Evolutionary conservation across 2,888 invertebrate genomes (phyloP).

Genomic region (Zaprionus bogoriensis): DNA sequence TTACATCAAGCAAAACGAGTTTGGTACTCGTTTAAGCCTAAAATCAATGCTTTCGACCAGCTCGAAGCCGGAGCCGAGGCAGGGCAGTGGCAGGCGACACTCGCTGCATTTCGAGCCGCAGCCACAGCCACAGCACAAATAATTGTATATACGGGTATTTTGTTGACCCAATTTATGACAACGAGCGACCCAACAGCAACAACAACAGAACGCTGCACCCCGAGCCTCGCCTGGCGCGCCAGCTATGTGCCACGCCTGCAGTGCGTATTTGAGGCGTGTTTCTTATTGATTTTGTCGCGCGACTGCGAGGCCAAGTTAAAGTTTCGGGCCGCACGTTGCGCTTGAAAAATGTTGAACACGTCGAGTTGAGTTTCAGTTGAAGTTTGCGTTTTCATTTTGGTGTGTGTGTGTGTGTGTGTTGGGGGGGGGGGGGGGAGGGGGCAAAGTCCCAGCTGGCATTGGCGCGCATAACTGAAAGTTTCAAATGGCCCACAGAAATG

Average conservation of each 20-base stretch:
- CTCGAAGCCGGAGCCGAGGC: not conserved
- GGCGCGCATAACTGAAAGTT: constrained; percentile 75
- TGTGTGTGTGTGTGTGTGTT: too few relatives aligned
- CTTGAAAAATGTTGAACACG: constrained; percentile 14
- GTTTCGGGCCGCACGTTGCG: constrained; percentile 18
- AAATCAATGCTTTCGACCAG: constrained; percentile 41
- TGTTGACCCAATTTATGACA: constrained; percentile 71
- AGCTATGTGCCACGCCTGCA: constrained; percentile 21
- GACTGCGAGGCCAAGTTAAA: constrained; percentile 19
- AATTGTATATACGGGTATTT: constrained; percentile 58
- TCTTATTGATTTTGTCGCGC: constrained; percentile 47
- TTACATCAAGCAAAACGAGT: constrained; percentile 64
- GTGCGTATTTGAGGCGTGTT: constrained; percentile 36
- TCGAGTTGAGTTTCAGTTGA: too few relatives aligned
- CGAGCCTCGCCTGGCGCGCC: constrained; percentile 12
- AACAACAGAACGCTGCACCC: constrained; percentile 31
- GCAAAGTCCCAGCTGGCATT: too few relatives aligned
- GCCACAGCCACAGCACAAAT: constrained; percentile 38
- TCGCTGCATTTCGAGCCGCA: constrained; percentile 52
- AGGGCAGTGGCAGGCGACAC: not conserved
- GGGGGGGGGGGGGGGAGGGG: too few relatives aligned
- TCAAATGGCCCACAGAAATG: constrained; percentile 60
- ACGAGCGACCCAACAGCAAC: constrained; percentile 28
- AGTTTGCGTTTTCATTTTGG: constrained; percentile 32
- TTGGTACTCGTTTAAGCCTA: constrained; percentile 40